Conservation (phyloP, 2,888 invertebrate species). For the Sesamia inferens region DNA sequence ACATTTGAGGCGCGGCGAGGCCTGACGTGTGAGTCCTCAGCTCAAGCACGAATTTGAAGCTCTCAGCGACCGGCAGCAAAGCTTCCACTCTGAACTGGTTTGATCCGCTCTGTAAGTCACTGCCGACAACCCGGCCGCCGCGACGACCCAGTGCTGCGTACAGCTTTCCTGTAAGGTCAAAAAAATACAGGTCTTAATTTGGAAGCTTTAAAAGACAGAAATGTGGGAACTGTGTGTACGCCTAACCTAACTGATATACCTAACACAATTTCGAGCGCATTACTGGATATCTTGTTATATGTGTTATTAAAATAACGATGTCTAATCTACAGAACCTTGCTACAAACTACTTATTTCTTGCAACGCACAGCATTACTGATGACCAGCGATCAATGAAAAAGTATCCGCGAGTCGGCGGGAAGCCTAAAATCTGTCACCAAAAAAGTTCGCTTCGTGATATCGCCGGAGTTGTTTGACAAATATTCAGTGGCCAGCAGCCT, state of each 20-base stretch:
- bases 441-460: constrained; percentile 83
- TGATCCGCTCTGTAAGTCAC: constrained; percentile 97
- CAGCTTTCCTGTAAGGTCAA: constrained; percentile 92
- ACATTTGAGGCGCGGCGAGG: constrained; percentile 97
- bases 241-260: neutral
- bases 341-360: constrained; percentile 9
- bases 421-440: constrained; percentile 72
- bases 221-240: too few species aligned
- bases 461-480: constrained; percentile 78
- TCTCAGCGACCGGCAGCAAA: constrained; percentile 98
- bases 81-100: constrained; percentile 97
- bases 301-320: neutral
- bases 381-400: constrained; percentile 53
- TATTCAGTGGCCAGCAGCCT: constrained; percentile 84
- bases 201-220: neutral
- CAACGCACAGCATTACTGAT: constrained; percentile 12
- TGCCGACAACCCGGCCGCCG: constrained; percentile 96
- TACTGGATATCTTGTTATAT: neutral
- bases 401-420: constrained; percentile 70
- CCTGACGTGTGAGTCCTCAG: constrained; percentile 99
- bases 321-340: neutral
- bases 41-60: constrained; percentile 98
- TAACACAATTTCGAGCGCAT: neutral
- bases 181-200: neutral
- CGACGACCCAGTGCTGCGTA: constrained; percentile 97